Evolutionary conservation across 2,888 invertebrate species (phyloP).

Genomic region (Drosophila nigricruria): DNA sequence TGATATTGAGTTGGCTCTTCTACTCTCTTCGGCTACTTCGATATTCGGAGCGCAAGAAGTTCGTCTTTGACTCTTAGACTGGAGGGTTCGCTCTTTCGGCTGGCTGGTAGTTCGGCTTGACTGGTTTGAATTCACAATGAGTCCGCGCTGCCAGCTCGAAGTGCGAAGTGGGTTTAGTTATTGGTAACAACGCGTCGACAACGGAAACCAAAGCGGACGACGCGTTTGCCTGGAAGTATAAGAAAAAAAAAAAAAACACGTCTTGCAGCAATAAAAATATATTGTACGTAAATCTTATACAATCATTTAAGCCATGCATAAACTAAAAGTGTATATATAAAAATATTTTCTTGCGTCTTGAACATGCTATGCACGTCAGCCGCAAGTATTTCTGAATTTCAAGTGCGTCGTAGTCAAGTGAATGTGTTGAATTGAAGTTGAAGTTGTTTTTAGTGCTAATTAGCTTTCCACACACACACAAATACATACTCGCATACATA

Average conservation of each 20-base stretch:
- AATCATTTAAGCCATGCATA: constrained; percentile 13
- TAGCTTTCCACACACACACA: constrained; percentile 36
- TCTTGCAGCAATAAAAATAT: constrained; percentile 39
- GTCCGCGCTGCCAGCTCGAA: constrained; percentile 24
- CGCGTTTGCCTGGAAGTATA: constrained; percentile 5
- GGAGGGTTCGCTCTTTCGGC: constrained; percentile 12
- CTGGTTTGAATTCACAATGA: constrained; percentile 51
- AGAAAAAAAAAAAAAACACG: constrained; percentile 25
- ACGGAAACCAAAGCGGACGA: constrained; percentile 43
- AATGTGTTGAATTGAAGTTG: constrained; percentile 15
- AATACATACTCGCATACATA: too few relatives aligned
- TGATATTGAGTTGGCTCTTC: neutral
- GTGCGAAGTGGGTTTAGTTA: constrained; percentile 55
- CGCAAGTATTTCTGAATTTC: constrained; percentile 12
- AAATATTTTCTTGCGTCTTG: constrained; percentile 6
- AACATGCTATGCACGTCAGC: constrained; percentile 16
- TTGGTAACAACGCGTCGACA: constrained; percentile 51
- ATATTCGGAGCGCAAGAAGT: constrained; percentile 1
- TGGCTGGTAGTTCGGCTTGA: constrained; percentile 51
- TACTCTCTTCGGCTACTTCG: constrained; percentile 5
- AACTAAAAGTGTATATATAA: constrained; percentile 1
- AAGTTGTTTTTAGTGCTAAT: constrained; percentile 36
- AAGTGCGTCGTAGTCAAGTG: constrained; percentile 35
- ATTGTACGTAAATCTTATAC: constrained; percentile 40
- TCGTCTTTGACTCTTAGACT: constrained; percentile 30